Conservation (phyloP, 2,113 vertebrate species). For the Petromus typicus region DNA sequence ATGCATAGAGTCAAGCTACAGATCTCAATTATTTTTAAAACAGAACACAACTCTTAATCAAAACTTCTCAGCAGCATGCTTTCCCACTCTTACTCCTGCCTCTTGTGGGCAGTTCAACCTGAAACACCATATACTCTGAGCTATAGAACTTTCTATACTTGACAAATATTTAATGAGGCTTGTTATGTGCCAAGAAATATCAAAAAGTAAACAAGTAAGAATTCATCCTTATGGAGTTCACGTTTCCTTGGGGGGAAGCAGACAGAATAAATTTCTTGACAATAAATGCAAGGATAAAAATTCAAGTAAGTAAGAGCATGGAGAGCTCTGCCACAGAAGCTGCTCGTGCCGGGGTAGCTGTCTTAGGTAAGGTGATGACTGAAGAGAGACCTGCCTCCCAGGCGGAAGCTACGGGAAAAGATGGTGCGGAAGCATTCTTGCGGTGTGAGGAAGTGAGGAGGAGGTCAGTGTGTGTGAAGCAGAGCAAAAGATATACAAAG, state of each 20-base stretch:
- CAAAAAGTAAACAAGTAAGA: background rate
- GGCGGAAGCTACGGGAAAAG: background rate
- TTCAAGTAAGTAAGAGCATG: background rate
- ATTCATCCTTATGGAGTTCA: background rate
- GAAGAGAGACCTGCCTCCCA: background rate
- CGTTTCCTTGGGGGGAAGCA: background rate
- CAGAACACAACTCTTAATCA: background rate
- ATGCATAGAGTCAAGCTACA: background rate
- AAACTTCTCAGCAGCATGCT: background rate
- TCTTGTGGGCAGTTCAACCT: background rate
- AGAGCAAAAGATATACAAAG: background rate
- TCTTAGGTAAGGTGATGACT: background rate
- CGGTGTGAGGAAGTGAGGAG: background rate
- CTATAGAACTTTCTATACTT: background rate
- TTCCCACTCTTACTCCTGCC: background rate
- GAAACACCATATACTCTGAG: background rate
- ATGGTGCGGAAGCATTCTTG: background rate
- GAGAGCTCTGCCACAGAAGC: background rate
- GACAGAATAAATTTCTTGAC: background rate
- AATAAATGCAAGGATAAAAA: background rate
- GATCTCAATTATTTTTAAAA: background rate
- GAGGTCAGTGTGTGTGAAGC: background rate
- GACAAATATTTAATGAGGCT: background rate
- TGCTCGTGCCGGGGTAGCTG: background rate
- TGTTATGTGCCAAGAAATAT: background rate